Conservation (phyloP, 2,113 vertebrate genomes). For the Heloderma charlesbogerti region DNA sequence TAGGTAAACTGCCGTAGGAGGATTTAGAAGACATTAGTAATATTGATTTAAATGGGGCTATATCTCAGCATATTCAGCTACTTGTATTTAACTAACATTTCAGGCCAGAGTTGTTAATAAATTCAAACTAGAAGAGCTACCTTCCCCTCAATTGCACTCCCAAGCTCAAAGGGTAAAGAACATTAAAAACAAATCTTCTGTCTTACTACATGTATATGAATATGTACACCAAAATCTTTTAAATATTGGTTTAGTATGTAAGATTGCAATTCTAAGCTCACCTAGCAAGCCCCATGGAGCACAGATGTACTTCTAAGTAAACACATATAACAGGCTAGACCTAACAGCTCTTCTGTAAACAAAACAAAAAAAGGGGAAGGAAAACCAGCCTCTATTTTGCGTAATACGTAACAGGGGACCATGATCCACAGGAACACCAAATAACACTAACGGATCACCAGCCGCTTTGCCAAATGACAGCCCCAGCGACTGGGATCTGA, state of each 20-base stretch:
- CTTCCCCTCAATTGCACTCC: not conserved
- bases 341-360: fast-evolving
- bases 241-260: not conserved
- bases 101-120: not conserved
- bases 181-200: not conserved
- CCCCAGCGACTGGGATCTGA: not conserved
- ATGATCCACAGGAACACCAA: not conserved
- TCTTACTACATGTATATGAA: not conserved
- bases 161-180: not conserved
- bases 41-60: not conserved
- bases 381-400: slow-evolving; percentile 5
- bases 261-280: not conserved
- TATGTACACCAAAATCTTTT: fast-evolving
- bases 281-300: not conserved
- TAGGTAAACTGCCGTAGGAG: not conserved
- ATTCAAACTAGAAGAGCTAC: not conserved
- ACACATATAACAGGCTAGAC: fast-evolving
- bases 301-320: not conserved
- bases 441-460: not conserved
- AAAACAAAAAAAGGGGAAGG: fast-evolving
- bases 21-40: not conserved
- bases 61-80: not conserved
- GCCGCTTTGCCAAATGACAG: not conserved
- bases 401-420: not conserved
- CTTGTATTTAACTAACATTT: not conserved